Evolutionary conservation across 2,113 vertebrate species (phyloP).

Genomic region (Murina feae): DNA sequence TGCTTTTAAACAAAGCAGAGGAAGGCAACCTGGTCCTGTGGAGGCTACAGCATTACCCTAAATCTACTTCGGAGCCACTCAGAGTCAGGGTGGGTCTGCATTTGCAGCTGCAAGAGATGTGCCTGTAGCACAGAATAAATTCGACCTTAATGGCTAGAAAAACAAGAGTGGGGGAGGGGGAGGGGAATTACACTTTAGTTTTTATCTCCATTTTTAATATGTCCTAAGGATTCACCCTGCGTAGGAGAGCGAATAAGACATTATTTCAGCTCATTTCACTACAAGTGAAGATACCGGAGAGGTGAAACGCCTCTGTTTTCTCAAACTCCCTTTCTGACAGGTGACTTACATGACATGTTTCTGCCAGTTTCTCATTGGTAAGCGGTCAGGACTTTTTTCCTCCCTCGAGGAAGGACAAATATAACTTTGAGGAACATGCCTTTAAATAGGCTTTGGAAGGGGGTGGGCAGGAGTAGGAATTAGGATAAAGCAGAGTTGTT

Average conservation of each 20-base stretch:
- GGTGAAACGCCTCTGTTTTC: neutral
- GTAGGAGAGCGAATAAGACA: neutral
- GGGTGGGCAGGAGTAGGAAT: neutral
- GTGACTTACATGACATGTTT: neutral
- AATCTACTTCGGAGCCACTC: neutral
- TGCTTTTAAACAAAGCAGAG: neutral
- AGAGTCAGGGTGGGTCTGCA: neutral
- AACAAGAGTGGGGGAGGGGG: neutral
- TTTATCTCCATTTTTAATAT: neutral
- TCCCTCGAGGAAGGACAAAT: constrained; percentile 55
- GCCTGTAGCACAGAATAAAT: neutral
- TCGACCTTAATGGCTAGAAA: neutral
- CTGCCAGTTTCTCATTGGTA: neutral
- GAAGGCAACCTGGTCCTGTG: neutral
- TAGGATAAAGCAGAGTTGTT: neutral
- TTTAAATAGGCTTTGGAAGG: constrained; percentile 48
- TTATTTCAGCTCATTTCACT: neutral
- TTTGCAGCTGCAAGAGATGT: neutral
- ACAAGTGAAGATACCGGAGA: neutral
- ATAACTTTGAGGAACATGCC: constrained; percentile 36
- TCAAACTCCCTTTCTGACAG: neutral
- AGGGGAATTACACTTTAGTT: neutral
- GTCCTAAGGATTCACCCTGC: neutral
- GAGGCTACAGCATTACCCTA: neutral
- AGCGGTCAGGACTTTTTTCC: neutral